A percentile compares a stretch with the other conserved stretches of the same genome.
Conservation (phyloP, 1,140 invertebrate genomes). For the Atta cephalotes region DNA sequence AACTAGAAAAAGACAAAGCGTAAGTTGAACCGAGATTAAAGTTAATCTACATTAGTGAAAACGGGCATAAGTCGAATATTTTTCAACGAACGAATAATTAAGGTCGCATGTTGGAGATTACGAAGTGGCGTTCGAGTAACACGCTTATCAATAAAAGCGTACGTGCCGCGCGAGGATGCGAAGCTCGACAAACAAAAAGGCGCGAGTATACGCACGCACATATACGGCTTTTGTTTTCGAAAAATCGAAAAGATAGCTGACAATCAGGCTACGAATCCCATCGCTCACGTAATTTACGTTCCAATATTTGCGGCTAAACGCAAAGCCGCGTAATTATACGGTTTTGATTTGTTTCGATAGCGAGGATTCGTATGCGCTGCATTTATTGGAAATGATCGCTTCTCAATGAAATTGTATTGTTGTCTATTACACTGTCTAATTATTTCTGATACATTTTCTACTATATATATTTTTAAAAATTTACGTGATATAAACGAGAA, state of each 20-base stretch:
- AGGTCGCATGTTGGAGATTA: conserved; percentile 47
- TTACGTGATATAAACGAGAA: not conserved
- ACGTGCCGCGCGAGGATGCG: conserved; percentile 43
- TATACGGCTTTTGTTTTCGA: conserved; percentile 26
- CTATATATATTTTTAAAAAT: not conserved
- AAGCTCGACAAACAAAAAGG: conserved; percentile 22
- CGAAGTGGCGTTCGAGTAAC: conserved; percentile 30
- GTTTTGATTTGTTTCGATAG: not conserved
- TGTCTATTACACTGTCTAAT: not conserved
- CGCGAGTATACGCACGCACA: not conserved
- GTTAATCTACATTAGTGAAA: no score
- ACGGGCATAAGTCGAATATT: conserved; percentile 11
- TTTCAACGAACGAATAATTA: conserved; percentile 59
- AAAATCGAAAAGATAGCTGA: conserved; percentile 12
- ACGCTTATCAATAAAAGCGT: conserved; percentile 62
- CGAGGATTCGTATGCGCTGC: not conserved
- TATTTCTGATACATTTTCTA: not conserved
- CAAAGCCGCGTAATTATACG: not conserved
- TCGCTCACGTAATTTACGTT: conserved; percentile 13
- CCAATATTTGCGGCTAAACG: not conserved
- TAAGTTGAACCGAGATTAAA: no score
- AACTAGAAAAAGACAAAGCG: no score
- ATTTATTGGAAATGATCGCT: not conserved
- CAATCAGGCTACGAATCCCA: not conserved
- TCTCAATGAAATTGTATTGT: not conserved